phyloP scores from a whole-genome alignment of 2,113 vertebrate species.

The Phrynocephalus versicolor region DNA sequence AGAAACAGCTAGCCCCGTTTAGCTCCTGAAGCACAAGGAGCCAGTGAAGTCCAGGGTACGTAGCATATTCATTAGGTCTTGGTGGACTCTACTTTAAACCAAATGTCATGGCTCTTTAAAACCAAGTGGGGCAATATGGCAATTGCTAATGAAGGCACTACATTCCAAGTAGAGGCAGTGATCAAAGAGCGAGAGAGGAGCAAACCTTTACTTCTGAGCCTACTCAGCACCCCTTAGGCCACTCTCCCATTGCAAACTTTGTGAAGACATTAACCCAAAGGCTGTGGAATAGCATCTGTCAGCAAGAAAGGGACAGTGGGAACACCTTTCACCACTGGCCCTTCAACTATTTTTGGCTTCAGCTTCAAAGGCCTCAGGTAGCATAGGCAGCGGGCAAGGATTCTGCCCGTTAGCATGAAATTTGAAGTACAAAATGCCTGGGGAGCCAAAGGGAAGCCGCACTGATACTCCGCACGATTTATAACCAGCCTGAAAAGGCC shows the following conservation, averaged over 20 bases:
- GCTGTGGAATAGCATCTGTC: neutral
- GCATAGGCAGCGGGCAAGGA: too few species aligned
- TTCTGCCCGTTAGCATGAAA: too few species aligned
- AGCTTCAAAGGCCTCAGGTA: too few species aligned
- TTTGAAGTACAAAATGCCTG: too few species aligned
- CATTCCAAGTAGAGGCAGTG: slow-evolving; percentile 28
- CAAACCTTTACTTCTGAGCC: slow-evolving; percentile 23
- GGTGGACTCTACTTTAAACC: slow-evolving; percentile 54
- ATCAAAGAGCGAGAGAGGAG: slow-evolving; percentile 28
- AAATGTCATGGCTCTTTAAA: slow-evolving; percentile 53
- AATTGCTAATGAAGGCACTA: slow-evolving; percentile 55
- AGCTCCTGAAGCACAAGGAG: slow-evolving; percentile 17
- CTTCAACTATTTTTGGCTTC: too few species aligned
- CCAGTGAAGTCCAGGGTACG: slow-evolving; percentile 39
- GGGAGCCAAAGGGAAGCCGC: too few species aligned
- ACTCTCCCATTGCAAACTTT: neutral
- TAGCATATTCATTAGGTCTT: slow-evolving; percentile 48
- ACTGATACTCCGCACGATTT: neutral
- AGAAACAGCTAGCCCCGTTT: slow-evolving; percentile 48
- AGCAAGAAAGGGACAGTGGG: neutral
- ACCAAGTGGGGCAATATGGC: slow-evolving; percentile 31
- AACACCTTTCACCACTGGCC: neutral
- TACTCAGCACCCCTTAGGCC: slow-evolving; percentile 9
- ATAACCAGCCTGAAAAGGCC: neutral
- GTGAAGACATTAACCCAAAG: neutral